phyloP scores from a whole-genome alignment of 2,113 vertebrate species.

The Ailurus styani region DNA sequence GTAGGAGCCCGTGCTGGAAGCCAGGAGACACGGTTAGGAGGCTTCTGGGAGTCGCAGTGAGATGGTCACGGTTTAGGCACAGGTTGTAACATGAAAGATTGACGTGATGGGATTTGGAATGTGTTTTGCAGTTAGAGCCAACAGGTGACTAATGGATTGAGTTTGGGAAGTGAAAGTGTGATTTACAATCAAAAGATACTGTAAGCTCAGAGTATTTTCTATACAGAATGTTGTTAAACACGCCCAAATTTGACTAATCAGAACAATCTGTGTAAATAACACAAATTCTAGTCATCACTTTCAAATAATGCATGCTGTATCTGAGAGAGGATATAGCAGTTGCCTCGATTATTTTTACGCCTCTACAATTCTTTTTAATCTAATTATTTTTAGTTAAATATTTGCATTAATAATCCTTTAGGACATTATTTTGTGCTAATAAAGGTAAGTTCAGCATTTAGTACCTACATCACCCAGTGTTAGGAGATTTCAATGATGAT shows the following conservation, averaged over 20 bases:
- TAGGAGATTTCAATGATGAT: background rate
- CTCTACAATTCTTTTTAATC: background rate
- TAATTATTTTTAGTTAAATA: slow-evolving; percentile 17
- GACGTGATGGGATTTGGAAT: background rate
- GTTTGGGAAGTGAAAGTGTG: background rate
- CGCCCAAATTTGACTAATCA: background rate
- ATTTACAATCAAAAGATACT: background rate
- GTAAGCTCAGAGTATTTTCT: background rate
- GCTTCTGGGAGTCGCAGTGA: background rate
- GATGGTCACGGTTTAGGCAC: background rate
- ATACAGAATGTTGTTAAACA: background rate
- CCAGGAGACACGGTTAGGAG: background rate
- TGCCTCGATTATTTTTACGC: background rate
- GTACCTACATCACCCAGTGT: background rate
- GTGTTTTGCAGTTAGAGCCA: background rate
- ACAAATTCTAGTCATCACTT: background rate
- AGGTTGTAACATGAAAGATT: background rate
- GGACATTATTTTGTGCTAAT: background rate
- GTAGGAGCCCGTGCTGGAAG: background rate
- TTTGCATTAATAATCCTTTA: background rate
- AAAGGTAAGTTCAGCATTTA: background rate
- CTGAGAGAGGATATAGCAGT: background rate
- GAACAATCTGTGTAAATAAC: background rate
- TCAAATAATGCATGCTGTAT: background rate
- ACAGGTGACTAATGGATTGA: background rate